Percentiles rank a stretch among this genome's conserved stretches.
These are phyloP conservation scores for Epinephelus cyanopodus DNA, from an alignment of 2,113 vertebrate genomes.

Conservation along the genomic window DNA sequence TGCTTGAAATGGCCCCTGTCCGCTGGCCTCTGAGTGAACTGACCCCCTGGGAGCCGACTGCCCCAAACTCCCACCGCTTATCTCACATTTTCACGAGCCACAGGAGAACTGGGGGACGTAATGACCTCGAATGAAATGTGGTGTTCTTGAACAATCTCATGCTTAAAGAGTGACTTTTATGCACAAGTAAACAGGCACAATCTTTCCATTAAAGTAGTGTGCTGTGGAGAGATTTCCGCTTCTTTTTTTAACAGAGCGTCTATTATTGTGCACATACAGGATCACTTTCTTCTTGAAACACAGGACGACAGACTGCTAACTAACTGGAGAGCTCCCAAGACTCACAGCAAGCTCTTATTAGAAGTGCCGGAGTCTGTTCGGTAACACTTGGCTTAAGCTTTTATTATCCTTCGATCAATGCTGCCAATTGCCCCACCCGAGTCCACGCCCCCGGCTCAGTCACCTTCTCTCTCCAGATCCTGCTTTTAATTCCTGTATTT, in stretches of 20 bases:
- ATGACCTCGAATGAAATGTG: slow-evolving; percentile 44
- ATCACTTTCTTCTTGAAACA: slow-evolving; percentile 34
- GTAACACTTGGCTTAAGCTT: slow-evolving; percentile 60
- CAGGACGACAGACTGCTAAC: slow-evolving; percentile 18
- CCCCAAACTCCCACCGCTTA: slow-evolving; percentile 65
- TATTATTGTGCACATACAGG: slow-evolving; percentile 39
- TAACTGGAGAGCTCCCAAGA: slow-evolving; percentile 48
- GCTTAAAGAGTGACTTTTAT: slow-evolving; percentile 33
- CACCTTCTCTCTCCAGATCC: slow-evolving; percentile 51
- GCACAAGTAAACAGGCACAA: slow-evolving; percentile 35
- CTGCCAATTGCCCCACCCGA: slow-evolving; percentile 51
- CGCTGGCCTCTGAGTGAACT: slow-evolving; percentile 79
- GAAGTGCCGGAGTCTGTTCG: slow-evolving; percentile 43
- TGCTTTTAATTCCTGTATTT: slow-evolving; percentile 71
- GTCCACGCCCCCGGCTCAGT: slow-evolving; percentile 32
- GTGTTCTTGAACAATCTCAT: slow-evolving; percentile 22
- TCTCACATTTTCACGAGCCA: slow-evolving; percentile 72
- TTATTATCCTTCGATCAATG: slow-evolving; percentile 70
- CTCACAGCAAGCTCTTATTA: slow-evolving; percentile 30
- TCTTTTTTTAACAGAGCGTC: slow-evolving; percentile 40
- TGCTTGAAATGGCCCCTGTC: slow-evolving; percentile 74
- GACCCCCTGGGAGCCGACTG: slow-evolving; percentile 68
- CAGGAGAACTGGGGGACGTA: slow-evolving; percentile 56
- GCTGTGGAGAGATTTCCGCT: slow-evolving; percentile 11
- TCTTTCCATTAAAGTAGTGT: background rate